Percentiles rank a stretch among this genome's conserved stretches.
Conservation (phyloP, 2,797 vertebrate species). For the Falco cherrug region DNA sequence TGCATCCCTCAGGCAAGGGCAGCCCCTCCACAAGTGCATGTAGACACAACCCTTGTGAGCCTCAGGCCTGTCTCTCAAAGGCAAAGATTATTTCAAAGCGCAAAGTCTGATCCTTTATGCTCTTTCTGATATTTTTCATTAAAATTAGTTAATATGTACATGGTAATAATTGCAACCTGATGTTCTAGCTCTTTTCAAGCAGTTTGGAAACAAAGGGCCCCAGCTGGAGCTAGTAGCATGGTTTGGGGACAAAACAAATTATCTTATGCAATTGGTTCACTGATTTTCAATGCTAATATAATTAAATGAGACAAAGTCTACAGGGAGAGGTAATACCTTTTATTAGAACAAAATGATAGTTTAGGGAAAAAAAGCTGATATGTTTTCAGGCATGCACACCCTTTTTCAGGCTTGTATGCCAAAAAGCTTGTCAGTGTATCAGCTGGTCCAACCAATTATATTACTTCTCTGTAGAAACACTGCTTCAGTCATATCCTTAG, state of each 20-base stretch:
- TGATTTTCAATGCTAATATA: conserved; percentile 7
- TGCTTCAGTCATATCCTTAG: conserved; percentile 21
- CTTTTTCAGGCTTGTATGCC: not conserved
- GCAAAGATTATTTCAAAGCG: not conserved
- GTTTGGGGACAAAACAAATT: conserved; percentile 17
- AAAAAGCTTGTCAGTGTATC: not conserved
- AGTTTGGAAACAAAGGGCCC: not conserved
- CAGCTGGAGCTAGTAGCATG: not conserved
- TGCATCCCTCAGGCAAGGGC: not conserved
- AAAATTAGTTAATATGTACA: not conserved
- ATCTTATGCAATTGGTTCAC: not conserved
- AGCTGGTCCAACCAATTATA: not conserved
- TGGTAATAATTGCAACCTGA: not conserved
- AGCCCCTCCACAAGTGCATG: not conserved
- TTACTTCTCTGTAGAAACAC: not conserved
- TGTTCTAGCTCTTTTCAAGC: not conserved
- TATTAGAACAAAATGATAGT: conserved; percentile 1
- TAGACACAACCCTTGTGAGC: not conserved
- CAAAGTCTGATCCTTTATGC: not conserved
- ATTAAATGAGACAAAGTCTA: conserved; percentile 24
- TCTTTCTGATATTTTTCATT: not conserved
- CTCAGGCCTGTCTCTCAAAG: not conserved
- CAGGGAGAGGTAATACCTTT: not conserved
- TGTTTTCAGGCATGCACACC: not conserved
- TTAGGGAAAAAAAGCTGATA: not conserved